These are phyloP conservation scores for Morpho helenor DNA, from an alignment of 2,888 invertebrate species.

Conservation along the genomic window DNA sequence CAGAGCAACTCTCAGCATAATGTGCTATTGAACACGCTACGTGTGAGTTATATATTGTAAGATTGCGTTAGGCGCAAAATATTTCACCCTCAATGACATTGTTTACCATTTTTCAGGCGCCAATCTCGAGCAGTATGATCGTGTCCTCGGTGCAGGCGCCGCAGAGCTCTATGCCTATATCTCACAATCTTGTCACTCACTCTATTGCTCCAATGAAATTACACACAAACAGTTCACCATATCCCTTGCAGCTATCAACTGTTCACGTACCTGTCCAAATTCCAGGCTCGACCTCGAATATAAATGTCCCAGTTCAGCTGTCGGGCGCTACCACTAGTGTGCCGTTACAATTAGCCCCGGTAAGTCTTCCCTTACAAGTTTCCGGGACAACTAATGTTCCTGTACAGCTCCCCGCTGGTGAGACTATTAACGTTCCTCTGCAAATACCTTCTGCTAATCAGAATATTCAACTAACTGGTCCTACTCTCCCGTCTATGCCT, in stretches of 20 bases:
- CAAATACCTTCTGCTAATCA: slow-evolving; percentile 58
- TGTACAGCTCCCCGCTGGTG: slow-evolving; percentile 64
- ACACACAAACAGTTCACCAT: slow-evolving; percentile 58
- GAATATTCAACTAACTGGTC: slow-evolving; percentile 57
- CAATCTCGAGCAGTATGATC: slow-evolving; percentile 74
- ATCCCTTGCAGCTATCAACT: slow-evolving; percentile 67
- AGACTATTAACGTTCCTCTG: slow-evolving; percentile 68
- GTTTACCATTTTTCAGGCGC: slow-evolving; percentile 63
- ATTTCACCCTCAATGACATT: slow-evolving; percentile 47
- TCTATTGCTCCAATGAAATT: slow-evolving; percentile 70
- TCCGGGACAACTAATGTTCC: slow-evolving; percentile 63
- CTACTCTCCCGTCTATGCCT: slow-evolving; percentile 64
- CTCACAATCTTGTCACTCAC: slow-evolving; percentile 67
- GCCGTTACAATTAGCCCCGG: slow-evolving; percentile 66
- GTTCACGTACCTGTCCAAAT: slow-evolving; percentile 74
- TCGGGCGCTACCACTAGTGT: slow-evolving; percentile 58
- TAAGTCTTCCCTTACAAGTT: slow-evolving; percentile 66
- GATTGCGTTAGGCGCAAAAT: slow-evolving; percentile 30
- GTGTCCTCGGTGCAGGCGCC: slow-evolving; percentile 70
- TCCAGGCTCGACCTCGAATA: slow-evolving; percentile 65
- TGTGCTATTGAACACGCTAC: slow-evolving; percentile 69
- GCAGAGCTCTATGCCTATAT: slow-evolving; percentile 66
- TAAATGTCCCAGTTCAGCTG: slow-evolving; percentile 69
- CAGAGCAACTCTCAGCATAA: slow-evolving; percentile 62
- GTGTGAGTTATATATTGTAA: slow-evolving; percentile 53